These are phyloP conservation scores for Silurus aristotelis DNA, from an alignment of 2,797 vertebrate species.

Conservation along the genomic window DNA sequence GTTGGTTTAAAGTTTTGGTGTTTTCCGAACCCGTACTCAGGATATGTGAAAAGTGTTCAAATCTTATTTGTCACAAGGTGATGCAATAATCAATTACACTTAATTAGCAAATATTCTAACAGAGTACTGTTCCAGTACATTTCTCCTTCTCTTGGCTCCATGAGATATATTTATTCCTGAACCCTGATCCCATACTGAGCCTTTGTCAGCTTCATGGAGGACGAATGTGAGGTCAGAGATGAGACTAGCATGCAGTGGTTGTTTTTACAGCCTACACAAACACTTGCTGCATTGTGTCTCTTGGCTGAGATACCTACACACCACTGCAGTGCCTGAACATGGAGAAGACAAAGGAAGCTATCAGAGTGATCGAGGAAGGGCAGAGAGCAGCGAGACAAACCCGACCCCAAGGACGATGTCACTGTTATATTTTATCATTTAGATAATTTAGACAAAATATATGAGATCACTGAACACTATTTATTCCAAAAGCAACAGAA, in stretches of 20 bases:
- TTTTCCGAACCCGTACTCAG: not conserved
- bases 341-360: slow-evolving; percentile 35
- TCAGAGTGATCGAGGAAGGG: slow-evolving; percentile 4
- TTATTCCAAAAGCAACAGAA: not conserved
- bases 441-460: not conserved
- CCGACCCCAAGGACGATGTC: not conserved
- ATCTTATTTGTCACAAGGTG: not conserved
- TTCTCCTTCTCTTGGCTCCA: not conserved
- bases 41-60: not conserved
- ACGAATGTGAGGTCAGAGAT: slow-evolving; percentile 23
- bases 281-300: slow-evolving; percentile 35
- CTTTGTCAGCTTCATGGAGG: not conserved
- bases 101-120: no score
- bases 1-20: not conserved
- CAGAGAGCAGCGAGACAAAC: slow-evolving; percentile 8
- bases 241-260: slow-evolving; percentile 19
- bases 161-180: not conserved
- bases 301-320: slow-evolving; percentile 23
- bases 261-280: slow-evolving; percentile 34
- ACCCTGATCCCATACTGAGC: not conserved
- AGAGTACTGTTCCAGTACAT: no score
- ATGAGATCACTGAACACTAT: not conserved
- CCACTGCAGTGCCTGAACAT: not conserved
- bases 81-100: not conserved
- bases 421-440: no score